Conservation (phyloP, 2,888 invertebrate genomes). For the Mactromeris polynyma region DNA sequence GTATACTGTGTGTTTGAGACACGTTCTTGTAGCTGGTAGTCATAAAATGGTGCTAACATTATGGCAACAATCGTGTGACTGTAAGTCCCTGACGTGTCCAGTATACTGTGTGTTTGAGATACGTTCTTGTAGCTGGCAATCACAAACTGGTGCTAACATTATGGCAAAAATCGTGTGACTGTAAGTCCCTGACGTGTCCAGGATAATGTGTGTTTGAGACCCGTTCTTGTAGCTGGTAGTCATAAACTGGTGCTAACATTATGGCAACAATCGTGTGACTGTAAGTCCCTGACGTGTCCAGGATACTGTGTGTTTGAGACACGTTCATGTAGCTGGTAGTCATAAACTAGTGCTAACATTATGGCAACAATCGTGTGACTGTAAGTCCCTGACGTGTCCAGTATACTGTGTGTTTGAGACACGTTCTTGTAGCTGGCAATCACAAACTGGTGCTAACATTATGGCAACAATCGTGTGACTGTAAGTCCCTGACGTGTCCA, state of each 20-base stretch:
- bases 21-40: background rate
- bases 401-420: background rate
- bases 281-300: background rate
- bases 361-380: background rate
- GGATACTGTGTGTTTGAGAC: background rate
- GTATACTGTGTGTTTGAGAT: background rate
- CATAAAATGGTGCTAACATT: background rate
- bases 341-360: background rate
- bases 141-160: background rate
- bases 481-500: background rate
- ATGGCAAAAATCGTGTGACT: background rate
- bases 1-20: background rate
- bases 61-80: background rate
- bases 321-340: background rate
- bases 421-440: background rate
- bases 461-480: background rate
- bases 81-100: background rate
- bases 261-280: background rate
- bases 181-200: background rate
- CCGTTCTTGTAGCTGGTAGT: background rate
- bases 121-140: background rate
- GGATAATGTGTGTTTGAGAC: background rate
- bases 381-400: background rate
- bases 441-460: background rate
- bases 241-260: background rate